Evolutionary conservation across 2,113 vertebrate genomes (phyloP), one percentile per base, ranked within the genome.

Genomic region (Acanthisitta chloris): DNA sequence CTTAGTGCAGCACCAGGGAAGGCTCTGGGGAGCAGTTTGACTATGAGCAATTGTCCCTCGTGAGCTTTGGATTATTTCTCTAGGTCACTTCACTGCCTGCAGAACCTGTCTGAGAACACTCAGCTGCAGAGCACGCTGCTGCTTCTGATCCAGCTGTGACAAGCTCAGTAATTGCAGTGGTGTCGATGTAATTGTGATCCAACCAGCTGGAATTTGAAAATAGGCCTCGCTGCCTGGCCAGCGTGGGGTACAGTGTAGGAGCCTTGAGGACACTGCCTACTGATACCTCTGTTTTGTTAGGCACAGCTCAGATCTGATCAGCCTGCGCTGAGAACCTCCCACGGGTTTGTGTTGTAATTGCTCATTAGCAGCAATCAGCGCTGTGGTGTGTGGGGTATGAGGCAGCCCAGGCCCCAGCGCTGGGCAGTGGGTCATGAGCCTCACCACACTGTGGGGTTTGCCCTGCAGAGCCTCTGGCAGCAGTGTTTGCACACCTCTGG

Each of bases 381-480:
- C 83, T 40, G 54, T 46, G 77, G n/a, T n/a, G n/a, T n/a, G n/a
- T n/a, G n/a, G n/a, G n/a, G n/a, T n/a, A n/a, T n/a, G n/a, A n/a
- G n/a, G n/a, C n/a, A n/a, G n/a, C n/a, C n/a, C n/a, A n/a, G n/a
- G n/a, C n/a, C n/a, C n/a, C n/a, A n/a, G n/a, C n/a, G n/a, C n/a
- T n/a, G n/a, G n/a, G n/a, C n/a, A n/a, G n/a, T n/a, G n/a, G n/a
- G n/a, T n/a, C n/a, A n/a, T n/a, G n/a, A n/a, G n/a, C n/a, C n/a
- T n/a, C n/a, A n/a, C n/a, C n/a, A n/a, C n/a, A n/a, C n/a, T n/a
- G n/a, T n/a, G n/a, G n/a, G n/a, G n/a, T n/a, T 67, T 24, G 65
- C 48, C 49, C 49, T 26, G 0, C 0, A 1, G 51, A 74, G 51
- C 31, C 51, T 61, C 69, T 67, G 62, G 29, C 26, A 26, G 2